These are phyloP conservation scores for Ridgeia piscesae DNA, from an alignment of 1,140 invertebrate genomes.

Conservation along the genomic window DNA sequence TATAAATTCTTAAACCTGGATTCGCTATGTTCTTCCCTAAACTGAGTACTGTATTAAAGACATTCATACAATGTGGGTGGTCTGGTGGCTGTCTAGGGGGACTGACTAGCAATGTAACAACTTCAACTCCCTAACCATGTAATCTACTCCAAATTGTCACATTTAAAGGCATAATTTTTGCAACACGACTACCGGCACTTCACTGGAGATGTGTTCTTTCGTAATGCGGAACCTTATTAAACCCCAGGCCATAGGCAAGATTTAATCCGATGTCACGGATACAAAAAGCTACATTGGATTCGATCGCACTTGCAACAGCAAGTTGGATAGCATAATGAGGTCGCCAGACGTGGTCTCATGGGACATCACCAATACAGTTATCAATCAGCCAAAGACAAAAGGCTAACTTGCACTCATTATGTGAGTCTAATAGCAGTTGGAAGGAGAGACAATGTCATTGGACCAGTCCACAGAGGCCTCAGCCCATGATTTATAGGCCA, in stretches of 20 bases:
- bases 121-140: background rate
- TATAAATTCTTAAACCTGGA: too few relatives aligned
- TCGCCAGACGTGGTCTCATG: background rate
- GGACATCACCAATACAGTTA: slow-evolving; percentile 5
- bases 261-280: background rate
- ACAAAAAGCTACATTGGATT: slow-evolving; percentile 1
- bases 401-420: slow-evolving; percentile 5
- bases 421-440: slow-evolving; percentile 4
- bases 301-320: background rate
- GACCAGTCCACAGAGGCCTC: background rate
- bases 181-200: too few relatives aligned
- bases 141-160: background rate
- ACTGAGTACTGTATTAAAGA: too few relatives aligned
- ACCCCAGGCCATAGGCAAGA: background rate
- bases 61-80: too few relatives aligned
- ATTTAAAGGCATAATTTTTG: background rate
- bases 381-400: slow-evolving; percentile 5
- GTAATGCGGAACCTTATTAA: background rate
- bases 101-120: background rate
- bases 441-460: slow-evolving; percentile 5
- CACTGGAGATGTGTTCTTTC: background rate
- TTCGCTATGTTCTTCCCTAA: too few relatives aligned
- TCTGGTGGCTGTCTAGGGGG: background rate
- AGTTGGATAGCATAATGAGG: background rate
- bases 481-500: background rate